phyloP scores from a whole-genome alignment of 1,140 invertebrate species.

The Drosophila gunungcola region DNA sequence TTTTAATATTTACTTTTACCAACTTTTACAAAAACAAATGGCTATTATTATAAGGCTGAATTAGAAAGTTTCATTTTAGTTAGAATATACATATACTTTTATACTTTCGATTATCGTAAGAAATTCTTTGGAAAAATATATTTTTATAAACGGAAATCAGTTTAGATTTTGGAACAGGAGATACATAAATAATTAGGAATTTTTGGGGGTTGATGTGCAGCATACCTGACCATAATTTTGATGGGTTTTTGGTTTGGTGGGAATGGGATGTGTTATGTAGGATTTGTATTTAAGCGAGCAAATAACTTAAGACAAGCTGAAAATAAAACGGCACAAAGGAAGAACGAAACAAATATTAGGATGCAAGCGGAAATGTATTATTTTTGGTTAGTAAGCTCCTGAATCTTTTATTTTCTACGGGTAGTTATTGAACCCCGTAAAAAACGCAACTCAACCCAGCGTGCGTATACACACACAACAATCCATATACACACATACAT shows the following conservation, averaged over 20 bases:
- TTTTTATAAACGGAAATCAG: background rate
- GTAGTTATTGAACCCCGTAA: slow-evolving; percentile 5
- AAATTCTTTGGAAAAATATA: background rate
- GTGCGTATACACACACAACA: slow-evolving; percentile 55
- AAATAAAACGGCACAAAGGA: slow-evolving; percentile 67
- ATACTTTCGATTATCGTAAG: too few relatives aligned
- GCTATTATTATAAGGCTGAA: too few relatives aligned
- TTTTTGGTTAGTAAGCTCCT: slow-evolving; percentile 7
- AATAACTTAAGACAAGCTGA: slow-evolving; percentile 56
- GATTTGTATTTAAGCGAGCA: slow-evolving; percentile 50
- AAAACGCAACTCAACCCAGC: slow-evolving; percentile 18
- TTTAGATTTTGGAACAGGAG: background rate
- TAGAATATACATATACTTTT: too few relatives aligned
- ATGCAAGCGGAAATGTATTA: slow-evolving; percentile 5
- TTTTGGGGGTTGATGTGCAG: slow-evolving; percentile 8
- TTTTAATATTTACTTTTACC: too few relatives aligned
- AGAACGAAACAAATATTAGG: slow-evolving; percentile 49
- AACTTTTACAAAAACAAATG: too few relatives aligned
- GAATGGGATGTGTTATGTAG: slow-evolving; percentile 22
- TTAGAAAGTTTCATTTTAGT: too few relatives aligned
- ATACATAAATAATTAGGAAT: slow-evolving; percentile 2
- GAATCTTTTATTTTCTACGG: background rate
- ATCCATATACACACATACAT: background rate
- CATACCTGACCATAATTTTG: slow-evolving; percentile 76
- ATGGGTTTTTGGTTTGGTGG: slow-evolving; percentile 24